phyloP scores from a whole-genome alignment of 53 echinoderm and acorn worm genomes.

The Holothuria leucospilota region DNA sequence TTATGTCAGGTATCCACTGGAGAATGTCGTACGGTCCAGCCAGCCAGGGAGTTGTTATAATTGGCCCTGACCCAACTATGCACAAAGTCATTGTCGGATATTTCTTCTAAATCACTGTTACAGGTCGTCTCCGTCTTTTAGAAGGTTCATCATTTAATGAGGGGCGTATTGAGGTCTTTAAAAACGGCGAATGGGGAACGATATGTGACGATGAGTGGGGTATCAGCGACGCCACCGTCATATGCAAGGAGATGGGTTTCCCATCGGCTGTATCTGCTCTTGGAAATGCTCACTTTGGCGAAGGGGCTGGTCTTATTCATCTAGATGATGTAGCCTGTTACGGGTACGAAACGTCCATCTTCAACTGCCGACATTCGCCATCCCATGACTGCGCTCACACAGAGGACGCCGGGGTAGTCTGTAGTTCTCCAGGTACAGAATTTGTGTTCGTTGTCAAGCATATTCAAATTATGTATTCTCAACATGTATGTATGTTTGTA shows the following conservation, averaged over 20 bases:
- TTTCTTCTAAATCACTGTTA: no score
- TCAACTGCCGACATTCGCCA: slow-evolving; percentile 23
- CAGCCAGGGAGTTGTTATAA: no score
- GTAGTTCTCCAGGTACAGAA: slow-evolving; percentile 22
- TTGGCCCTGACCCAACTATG: no score
- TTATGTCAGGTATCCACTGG: no score
- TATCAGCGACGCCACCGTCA: slow-evolving; percentile 11
- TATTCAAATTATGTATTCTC: background rate
- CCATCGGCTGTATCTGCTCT: slow-evolving; percentile 14
- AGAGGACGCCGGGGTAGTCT: slow-evolving; percentile 57
- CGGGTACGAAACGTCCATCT: slow-evolving; percentile 18
- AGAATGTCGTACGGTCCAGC: no score
- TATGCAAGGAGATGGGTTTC: slow-evolving; percentile 26
- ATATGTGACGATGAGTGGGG: slow-evolving; percentile 23
- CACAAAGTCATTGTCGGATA: no score
- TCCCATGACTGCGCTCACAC: slow-evolving; percentile 18
- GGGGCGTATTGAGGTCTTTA: slow-evolving; percentile 2
- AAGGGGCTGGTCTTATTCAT: slow-evolving; percentile 22
- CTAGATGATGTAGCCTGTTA: slow-evolving; percentile 51
- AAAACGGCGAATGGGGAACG: slow-evolving; percentile 19
- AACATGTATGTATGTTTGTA: background rate
- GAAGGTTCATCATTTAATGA: slow-evolving; percentile 2
- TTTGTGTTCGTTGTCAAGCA: background rate
- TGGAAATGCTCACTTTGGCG: background rate
- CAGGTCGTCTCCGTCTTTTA: slow-evolving; percentile 4